phyloP scores from a whole-genome alignment of 2,113 vertebrate genomes.

The Rhea pennata region DNA sequence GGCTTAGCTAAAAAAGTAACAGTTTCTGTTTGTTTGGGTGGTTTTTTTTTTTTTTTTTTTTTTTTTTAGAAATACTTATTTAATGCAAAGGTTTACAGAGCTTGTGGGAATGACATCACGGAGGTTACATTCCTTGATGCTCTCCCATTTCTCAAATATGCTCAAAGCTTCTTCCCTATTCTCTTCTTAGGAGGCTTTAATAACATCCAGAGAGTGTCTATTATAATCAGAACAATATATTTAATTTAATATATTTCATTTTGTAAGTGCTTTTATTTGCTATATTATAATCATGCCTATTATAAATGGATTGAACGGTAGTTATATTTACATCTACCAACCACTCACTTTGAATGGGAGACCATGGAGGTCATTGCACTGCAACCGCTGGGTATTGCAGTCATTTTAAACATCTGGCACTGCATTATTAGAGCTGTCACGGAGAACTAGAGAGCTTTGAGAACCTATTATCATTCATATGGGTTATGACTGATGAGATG shows the following conservation, averaged over 20 bases:
- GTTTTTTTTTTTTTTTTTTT: too few relatives aligned
- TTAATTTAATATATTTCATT: neutral
- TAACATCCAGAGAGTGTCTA: neutral
- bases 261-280: conserved; percentile 3
- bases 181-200: neutral
- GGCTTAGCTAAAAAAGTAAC: neutral
- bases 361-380: conserved; percentile 10
- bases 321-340: conserved; percentile 47
- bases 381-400: neutral
- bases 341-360: neutral
- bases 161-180: neutral
- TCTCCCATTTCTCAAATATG: neutral
- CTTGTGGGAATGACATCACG: conserved; percentile 18
- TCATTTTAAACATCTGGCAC: conserved; percentile 18
- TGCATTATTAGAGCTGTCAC: conserved; percentile 4
- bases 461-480: conserved; percentile 12
- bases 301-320: neutral
- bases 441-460: neutral
- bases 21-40: neutral
- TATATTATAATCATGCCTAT: neutral
- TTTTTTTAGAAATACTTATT: conserved; percentile 22
- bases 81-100: neutral
- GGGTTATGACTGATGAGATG: neutral
- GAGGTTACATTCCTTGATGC: neutral
- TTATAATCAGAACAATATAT: neutral